These are phyloP conservation scores for Leguminivora glycinivorella DNA, from an alignment of 1,140 invertebrate genomes.

Conservation along the genomic window DNA sequence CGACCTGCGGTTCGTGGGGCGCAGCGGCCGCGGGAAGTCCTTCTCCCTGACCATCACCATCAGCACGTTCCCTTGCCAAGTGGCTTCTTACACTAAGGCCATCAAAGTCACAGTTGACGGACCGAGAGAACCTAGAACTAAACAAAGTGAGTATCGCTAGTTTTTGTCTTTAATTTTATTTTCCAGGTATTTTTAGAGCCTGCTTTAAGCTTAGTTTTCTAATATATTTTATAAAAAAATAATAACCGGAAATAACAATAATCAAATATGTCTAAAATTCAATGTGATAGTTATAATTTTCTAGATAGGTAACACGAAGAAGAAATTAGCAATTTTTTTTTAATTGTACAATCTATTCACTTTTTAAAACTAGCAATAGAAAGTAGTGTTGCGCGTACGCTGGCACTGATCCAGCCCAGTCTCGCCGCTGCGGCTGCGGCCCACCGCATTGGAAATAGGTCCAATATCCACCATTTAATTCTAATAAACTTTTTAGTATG, in stretches of 20 bases:
- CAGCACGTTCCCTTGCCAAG: slow-evolving; percentile 93
- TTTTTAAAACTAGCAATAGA: slow-evolving; percentile 29
- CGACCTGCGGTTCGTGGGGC: slow-evolving; percentile 96
- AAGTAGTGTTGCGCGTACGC: slow-evolving; percentile 46
- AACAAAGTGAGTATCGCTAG: slow-evolving; percentile 91
- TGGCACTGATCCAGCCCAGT: slow-evolving; percentile 49
- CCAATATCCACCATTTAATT: slow-evolving; percentile 40
- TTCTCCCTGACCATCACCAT: slow-evolving; percentile 98
- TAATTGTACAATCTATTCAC: neutral
- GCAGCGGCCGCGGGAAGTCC: slow-evolving; percentile 95
- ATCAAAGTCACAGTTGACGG: slow-evolving; percentile 99
- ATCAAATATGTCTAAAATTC: too few relatives aligned
- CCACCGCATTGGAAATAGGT: slow-evolving; percentile 66
- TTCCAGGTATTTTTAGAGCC: neutral
- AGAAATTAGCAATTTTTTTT: too few relatives aligned
- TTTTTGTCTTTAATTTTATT: slow-evolving; percentile 21
- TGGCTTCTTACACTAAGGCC: slow-evolving; percentile 96
- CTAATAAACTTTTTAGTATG: slow-evolving; percentile 31
- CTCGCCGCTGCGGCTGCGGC: slow-evolving; percentile 60
- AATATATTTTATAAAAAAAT: too few relatives aligned
- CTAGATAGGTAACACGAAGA: too few relatives aligned
- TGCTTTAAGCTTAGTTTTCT: too few relatives aligned
- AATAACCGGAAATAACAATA: too few relatives aligned
- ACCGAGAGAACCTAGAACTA: slow-evolving; percentile 96
- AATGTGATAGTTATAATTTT: too few relatives aligned